A percentile compares a stretch with the other conserved stretches of the same genome.
phyloP scores from a whole-genome alignment of 2,888 invertebrate species.

The Globia sparganii region DNA sequence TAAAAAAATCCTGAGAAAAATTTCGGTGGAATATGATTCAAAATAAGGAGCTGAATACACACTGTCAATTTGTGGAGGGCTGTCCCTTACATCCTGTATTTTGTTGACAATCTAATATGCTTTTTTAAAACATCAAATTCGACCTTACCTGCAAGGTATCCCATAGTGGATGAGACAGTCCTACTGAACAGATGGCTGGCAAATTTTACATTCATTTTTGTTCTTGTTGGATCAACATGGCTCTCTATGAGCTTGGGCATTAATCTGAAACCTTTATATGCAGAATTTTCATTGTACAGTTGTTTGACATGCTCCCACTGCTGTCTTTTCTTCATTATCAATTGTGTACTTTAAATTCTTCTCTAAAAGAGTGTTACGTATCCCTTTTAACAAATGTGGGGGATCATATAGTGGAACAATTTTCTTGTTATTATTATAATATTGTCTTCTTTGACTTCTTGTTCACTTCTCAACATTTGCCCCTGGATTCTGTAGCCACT shows the following conservation, averaged over 20 bases:
- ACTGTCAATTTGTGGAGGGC: too few relatives aligned
- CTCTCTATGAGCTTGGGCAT: conserved; percentile 5
- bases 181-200: too few relatives aligned
- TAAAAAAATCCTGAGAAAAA: too few relatives aligned
- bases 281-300: neutral
- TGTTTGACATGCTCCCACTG: conserved; percentile 7
- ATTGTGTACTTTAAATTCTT: conserved; percentile 15
- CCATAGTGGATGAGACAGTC: too few relatives aligned
- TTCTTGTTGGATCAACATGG: conserved; percentile 13
- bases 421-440: conserved; percentile 15
- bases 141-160: too few relatives aligned
- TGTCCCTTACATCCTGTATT: too few relatives aligned
- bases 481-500: conserved; percentile 48
- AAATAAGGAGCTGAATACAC: too few relatives aligned
- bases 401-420: conserved; percentile 21
- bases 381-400: conserved; percentile 13
- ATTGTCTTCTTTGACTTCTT: conserved; percentile 17
- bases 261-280: conserved; percentile 3
- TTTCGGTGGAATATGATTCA: too few relatives aligned
- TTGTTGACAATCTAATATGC: too few relatives aligned
- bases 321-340: neutral
- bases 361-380: conserved; percentile 14
- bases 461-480: conserved; percentile 17
- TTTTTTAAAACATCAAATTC: too few relatives aligned
- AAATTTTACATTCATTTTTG: conserved; percentile 8